A percentile compares a stretch with the other conserved stretches of the same genome.
Evolutionary conservation across 92 coral and sea anemone genomes (phyloP).

Genomic region (Epizoanthus illoricatus): DNA sequence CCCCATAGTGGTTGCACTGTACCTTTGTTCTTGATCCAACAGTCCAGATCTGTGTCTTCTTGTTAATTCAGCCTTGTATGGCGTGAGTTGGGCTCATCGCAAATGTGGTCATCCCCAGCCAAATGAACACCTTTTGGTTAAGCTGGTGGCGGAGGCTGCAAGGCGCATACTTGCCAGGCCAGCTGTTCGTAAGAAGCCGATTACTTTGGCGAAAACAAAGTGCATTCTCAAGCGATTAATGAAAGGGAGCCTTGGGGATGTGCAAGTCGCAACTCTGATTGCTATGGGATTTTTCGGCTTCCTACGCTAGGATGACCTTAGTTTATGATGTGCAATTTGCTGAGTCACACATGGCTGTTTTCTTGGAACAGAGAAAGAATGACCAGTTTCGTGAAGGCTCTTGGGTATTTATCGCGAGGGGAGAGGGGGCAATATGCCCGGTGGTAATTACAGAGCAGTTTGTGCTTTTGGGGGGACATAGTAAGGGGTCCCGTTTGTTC

Average conservation of each 20-base stretch:
- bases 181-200: conserved; percentile 29
- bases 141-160: conserved; percentile 50
- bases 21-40: conserved; percentile 55
- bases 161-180: conserved; percentile 48
- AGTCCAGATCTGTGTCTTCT: conserved; percentile 55
- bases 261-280: conserved; percentile 41
- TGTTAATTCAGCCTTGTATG: conserved; percentile 51
- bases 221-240: conserved; percentile 36
- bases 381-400: conserved; percentile 55
- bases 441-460: conserved; percentile 26
- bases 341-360: conserved; percentile 41
- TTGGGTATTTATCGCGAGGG: conserved; percentile 46
- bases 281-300: conserved; percentile 45
- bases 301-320: conserved; percentile 52
- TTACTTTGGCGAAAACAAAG: too few relatives aligned
- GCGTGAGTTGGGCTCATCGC: conserved; percentile 53
- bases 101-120: conserved; percentile 43
- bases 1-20: conserved; percentile 50
- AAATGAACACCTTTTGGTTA: conserved; percentile 35
- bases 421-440: conserved; percentile 4
- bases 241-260: conserved; percentile 38
- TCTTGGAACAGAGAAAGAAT: conserved; percentile 30
- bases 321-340: conserved; percentile 32
- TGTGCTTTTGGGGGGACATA: conserved; percentile 22
- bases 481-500: conserved; percentile 42